phyloP scores from a whole-genome alignment of 2,113 vertebrate species.

The Meleagris gallopavo region DNA sequence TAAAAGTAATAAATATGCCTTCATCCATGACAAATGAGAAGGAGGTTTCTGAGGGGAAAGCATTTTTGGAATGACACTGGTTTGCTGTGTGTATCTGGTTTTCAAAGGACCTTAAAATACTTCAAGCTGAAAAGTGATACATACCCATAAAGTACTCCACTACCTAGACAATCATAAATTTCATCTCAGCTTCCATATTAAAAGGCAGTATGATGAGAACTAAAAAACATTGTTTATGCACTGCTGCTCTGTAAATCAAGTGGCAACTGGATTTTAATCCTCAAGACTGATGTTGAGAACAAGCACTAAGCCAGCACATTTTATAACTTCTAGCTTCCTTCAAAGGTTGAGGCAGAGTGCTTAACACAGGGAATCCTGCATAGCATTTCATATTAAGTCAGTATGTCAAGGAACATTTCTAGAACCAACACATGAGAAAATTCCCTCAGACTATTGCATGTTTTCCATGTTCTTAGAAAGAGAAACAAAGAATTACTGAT shows the following conservation, averaged over 20 bases:
- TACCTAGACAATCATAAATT: neutral
- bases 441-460: neutral
- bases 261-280: neutral
- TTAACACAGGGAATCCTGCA: neutral
- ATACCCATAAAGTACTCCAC: neutral
- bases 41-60: neutral
- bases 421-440: neutral
- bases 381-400: neutral
- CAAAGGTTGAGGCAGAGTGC: neutral
- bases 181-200: neutral
- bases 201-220: neutral
- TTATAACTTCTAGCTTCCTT: neutral
- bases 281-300: neutral
- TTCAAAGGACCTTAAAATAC: neutral
- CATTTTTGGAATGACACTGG: neutral
- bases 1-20: neutral
- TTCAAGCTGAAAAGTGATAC: neutral
- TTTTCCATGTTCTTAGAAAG: neutral
- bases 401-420: neutral
- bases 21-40: neutral
- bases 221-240: neutral
- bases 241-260: neutral
- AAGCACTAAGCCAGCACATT: neutral
- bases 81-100: neutral
- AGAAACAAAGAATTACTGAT: neutral